Base-by-base conservation (phyloP, 2,797 vertebrate species). In the Gephyroberyx darwinii region DNA sequence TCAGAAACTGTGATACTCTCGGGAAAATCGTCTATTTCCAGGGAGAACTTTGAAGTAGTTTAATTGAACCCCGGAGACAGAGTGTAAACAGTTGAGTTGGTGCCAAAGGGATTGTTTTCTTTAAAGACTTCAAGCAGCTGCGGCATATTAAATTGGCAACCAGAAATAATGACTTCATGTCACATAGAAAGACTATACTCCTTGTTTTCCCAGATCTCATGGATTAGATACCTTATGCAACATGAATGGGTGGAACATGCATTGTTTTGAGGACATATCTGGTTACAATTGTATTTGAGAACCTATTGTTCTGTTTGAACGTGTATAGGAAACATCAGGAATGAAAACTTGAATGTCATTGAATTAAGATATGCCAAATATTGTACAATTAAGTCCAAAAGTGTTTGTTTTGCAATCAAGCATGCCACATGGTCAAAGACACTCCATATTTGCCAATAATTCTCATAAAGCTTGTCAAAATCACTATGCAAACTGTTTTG, bases 11-110 rank as follows among this genome's bases (percentile, higher is more conserved):
- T 19, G 33, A 13, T 60, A 14, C 51, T 33, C 53, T 41, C 57
- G 43, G 52, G 57, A 70, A 76, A 64, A 56, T 52, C 9, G 5
- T 70, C 16, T 4, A 10, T 13, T 14, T 17, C 63, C 41, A 58
- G 78, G 66, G 64, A 78, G 45, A 66, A 51, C 59, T 33, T 51
- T 55, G 58, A 83, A 60, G 68, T 63, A 37, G 76, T 78, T 75
- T 84, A 91, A 91, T 85, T 86, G 72, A 65, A 74, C 88, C 67
- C 83, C 59, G 50, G 84, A 76, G 88, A 60, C 53, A 39, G 37
- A 71, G 51, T 67, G 64, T 75, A 69, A 84, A 79, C 68, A 77
- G 55, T 52, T 43, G 70, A 74, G 53, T 64, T 51, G 39, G 33
- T 71, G 37, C 54, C 26, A 14, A 1, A 17, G 45, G 53, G n/a